Evolutionary conservation across 2,888 invertebrate genomes (phyloP).

Genomic region (Erpobdella octoculata): DNA sequence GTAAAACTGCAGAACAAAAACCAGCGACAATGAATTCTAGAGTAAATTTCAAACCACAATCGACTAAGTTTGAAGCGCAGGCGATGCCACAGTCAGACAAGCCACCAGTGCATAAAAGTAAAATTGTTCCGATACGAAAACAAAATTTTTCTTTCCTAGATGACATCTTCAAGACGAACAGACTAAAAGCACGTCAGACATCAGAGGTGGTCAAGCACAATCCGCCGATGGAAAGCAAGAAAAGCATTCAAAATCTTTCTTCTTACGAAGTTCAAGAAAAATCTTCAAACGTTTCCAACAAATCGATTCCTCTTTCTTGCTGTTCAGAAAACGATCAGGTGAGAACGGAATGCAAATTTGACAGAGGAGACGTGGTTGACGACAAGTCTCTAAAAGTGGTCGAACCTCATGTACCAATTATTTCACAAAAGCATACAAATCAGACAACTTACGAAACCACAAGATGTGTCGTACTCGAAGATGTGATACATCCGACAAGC

Average conservation of each 20-base stretch:
- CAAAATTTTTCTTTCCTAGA: neutral
- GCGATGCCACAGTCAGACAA: no score
- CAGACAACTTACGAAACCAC: neutral
- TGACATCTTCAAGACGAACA: neutral
- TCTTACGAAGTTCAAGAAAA: no score
- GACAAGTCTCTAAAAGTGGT: no score
- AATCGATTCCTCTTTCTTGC: neutral
- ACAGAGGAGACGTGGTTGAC: neutral
- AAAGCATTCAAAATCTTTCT: no score
- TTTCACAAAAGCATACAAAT: neutral
- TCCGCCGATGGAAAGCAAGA: no score
- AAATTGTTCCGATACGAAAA: slow-evolving; percentile 4
- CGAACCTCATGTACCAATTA: no score
- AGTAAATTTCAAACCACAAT: no score
- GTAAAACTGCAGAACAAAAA: no score
- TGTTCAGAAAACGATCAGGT: neutral
- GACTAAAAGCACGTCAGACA: neutral
- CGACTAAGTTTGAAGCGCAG: no score
- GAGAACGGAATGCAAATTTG: neutral
- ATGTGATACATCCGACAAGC: neutral
- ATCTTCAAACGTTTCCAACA: neutral
- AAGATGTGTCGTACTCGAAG: neutral
- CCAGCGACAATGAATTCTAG: no score
- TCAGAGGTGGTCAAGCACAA: neutral
- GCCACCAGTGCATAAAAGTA: no score